A percentile compares a stretch with the other conserved stretches of the same genome.
These are phyloP conservation scores for Globia sparganii DNA, from an alignment of 2,888 invertebrate genomes.

Conservation along the genomic window DNA sequence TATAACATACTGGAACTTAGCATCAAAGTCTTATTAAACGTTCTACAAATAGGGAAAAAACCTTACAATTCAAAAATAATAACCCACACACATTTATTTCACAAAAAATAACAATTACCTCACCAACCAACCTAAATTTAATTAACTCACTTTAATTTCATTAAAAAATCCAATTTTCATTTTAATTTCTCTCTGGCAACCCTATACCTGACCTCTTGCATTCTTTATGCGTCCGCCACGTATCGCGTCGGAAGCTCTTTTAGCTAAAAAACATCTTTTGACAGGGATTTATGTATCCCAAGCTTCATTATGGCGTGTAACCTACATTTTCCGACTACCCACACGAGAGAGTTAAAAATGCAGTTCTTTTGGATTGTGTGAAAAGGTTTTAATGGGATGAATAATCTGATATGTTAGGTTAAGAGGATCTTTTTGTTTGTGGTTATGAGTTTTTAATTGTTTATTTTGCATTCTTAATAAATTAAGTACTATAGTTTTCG, in stretches of 20 bases:
- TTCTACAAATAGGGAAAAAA: not conserved
- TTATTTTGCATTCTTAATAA: slow-evolving; percentile 1
- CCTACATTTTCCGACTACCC: slow-evolving; percentile 48
- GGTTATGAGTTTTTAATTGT: slow-evolving; percentile 3
- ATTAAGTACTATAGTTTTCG: not conserved
- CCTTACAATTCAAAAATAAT: not conserved
- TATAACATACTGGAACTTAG: not conserved
- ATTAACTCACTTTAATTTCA: slow-evolving; percentile 41
- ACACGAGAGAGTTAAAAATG: slow-evolving; percentile 44
- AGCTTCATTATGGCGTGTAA: slow-evolving; percentile 49
- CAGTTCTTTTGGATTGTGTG: slow-evolving; percentile 37
- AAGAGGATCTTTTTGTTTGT: not conserved
- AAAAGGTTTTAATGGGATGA: slow-evolving; percentile 31
- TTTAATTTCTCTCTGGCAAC: slow-evolving; percentile 40
- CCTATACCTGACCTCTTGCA: slow-evolving; percentile 59
- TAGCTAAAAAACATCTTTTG: slow-evolving; percentile 62
- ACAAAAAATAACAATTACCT: slow-evolving; percentile 14
- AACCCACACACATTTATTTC: not conserved
- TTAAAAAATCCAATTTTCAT: slow-evolving; percentile 50
- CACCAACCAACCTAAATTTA: slow-evolving; percentile 20
- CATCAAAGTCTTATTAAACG: not conserved
- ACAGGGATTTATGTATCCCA: slow-evolving; percentile 55
- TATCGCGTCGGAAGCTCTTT: slow-evolving; percentile 61
- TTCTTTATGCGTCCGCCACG: slow-evolving; percentile 59
- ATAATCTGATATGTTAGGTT: slow-evolving; percentile 4